Evolutionary conservation across 2,113 vertebrate genomes (phyloP), one percentile per base, ranked within the genome.

Genomic region (Steatornis caripensis): DNA sequence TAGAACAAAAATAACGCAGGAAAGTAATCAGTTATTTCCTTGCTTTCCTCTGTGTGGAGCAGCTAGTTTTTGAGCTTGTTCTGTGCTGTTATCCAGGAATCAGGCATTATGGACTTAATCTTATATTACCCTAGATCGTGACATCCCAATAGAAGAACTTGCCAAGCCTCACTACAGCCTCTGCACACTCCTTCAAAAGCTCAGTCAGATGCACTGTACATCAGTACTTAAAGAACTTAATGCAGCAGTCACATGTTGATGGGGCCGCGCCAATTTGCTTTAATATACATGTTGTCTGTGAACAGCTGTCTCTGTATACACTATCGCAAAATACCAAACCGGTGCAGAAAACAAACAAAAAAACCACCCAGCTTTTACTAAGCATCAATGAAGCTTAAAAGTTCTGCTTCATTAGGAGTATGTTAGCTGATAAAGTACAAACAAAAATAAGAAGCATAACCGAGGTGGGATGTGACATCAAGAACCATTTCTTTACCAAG

Each of bases 221-320:
- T 37, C 27, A 55, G 36, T 36, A 51, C 12, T 77, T 49, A 27
- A 22, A 60, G 34, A 89, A 45, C 5, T 39, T 57, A 48, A 37
- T 21, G 21, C n/a, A 61, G 15, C 34, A 34, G 19, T 48, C 27
- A 36, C 0, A 0, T 11, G 15, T 6, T 34, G 22, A n/a, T 54
- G 19, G 11, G 29, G 57, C 5, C 39, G 54, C 15, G 20, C 62
- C 26, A 22, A 5, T 29, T 19, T 61, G 9, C 37, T 84, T 88
- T n/a, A 58, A 4, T 26, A 46, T 23, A 32, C 11, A 10, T 24
- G 23, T 11, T 65, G 15, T 37, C 64, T 49, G 21, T 57, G 41
- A 86, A 65, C 6, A 39, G 9, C 26, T 76, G 43, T 23, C 48
- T 55, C 32, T 37, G 8, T 10, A 69, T 6, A 36, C 15, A 43